Base-by-base conservation (phyloP, 2,888 invertebrate species). In the Aspidapion aeneum region DNA sequence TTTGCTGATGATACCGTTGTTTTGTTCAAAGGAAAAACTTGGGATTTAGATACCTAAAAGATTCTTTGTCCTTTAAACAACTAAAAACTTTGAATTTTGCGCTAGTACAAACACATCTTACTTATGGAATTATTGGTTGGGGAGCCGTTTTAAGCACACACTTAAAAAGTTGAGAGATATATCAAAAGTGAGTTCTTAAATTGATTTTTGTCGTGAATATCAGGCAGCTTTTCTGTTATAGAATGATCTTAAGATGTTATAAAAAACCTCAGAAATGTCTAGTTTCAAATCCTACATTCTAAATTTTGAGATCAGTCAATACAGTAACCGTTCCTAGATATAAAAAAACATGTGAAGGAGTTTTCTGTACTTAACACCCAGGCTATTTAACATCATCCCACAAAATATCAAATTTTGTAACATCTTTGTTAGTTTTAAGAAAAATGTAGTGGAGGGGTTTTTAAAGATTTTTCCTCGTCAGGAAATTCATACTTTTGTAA, bases 341-440 rank as follows among this genome's bases (percentile, higher is more conserved):
- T 52, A 5, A 52, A 52, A n/a, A 52, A 52, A 52, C 52, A 52
- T 52, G 52, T 52, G 52, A n/a, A 52, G 19, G n/a, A 52, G 52
- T n/a, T 52, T 52, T 52, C 17, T 52, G 17, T 52, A 52, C 17
- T n/a, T 5, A 9, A 9, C 52, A 5, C 19, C 52, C 5, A 18
- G 52, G 17, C 18, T 52, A n/a, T 52, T 52, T 52, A 52, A 52
- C 52, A 52, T 52, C 17, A n/a, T 52, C 52, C 52, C 17, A 52
- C 17, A n/a, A n/a, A n/a, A 52, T 19, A 52, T 19, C 3, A 52
- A 52, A 19, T 52, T n/a, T 17, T 18, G 52, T 52, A n/a, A 19
- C 5, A 52, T 9, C 7, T 52, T 52, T 52, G 52, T 52, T 52
- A 52, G 52, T 9, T 52, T 52, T 52, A 19, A 52, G 52, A 17